Base-by-base conservation (phyloP, 2,888 invertebrate species). In the Tiphia femorata region DNA sequence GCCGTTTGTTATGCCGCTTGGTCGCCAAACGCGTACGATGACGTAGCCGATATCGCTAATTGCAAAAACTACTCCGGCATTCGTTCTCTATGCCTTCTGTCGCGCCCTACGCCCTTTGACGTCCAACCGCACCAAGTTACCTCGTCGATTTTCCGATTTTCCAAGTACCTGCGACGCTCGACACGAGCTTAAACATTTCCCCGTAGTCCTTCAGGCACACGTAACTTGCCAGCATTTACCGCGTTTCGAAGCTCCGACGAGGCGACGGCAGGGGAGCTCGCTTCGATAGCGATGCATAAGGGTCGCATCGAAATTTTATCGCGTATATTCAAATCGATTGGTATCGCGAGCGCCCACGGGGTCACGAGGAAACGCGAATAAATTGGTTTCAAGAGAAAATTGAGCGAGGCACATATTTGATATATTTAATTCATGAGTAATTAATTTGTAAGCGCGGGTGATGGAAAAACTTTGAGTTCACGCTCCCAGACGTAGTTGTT, bases 41-140 rank as follows among this genome's bases (percentile, higher is more conserved):
- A 73, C 73, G 67, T 64, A 54, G 67, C 68, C 75, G 77, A 77
- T 77, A 77, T 77, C 72, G 70, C 75, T 77, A 78, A 77, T 77
- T 77, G 76, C 77, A 76, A 77, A 77, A 76, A 76, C 73, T 70
- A 60, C 66, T n/a, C n/a, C n/a, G n/a, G n/a, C n/a, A 12, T 19
- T 19, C 16, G 8, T 17, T 30, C 27, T 3, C 4, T 3, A 6
- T 19, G 8, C 12, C 14, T n/a, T 21, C 21, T 7, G 10, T 30
- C 6, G 8, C 38, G n/a, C 30, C 38, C 30, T 50, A n/a, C n/a
- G n/a, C n/a, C n/a, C n/a, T n/a, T n/a, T n/a, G n/a, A n/a, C n/a
- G n/a, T n/a, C n/a, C n/a, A n/a, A n/a, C n/a, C n/a, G n/a, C n/a
- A n/a, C n/a, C n/a, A n/a, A n/a, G n/a, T n/a, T n/a, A n/a, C n/a